A percentile compares a stretch with the other conserved stretches of the same genome.
These are phyloP conservation scores for Rhopalosiphum nymphaeae DNA, from an alignment of 2,888 invertebrate species.

Conservation along the genomic window DNA sequence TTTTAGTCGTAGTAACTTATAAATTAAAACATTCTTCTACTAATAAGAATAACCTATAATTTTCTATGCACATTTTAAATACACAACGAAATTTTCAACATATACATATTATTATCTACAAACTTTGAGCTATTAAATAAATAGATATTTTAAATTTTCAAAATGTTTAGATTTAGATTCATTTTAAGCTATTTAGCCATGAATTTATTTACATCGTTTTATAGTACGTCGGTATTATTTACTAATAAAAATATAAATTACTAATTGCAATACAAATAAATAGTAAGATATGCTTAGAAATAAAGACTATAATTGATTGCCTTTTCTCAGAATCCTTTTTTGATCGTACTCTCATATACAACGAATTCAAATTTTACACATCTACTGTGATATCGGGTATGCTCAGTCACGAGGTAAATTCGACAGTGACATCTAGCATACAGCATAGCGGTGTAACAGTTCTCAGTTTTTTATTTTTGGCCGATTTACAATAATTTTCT, in stretches of 20 bases:
- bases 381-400: background rate
- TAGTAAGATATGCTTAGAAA: background rate
- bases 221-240: background rate
- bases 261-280: background rate
- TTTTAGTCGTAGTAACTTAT: background rate
- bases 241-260: no score
- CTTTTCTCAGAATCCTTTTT: background rate
- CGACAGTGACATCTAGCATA: background rate
- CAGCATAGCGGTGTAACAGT: background rate
- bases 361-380: background rate
- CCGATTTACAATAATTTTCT: background rate
- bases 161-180: background rate
- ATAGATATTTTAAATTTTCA: background rate
- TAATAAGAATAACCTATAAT: no score
- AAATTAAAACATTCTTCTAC: background rate
- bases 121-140: no score
- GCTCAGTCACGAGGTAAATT: background rate
- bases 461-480: background rate
- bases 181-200: no score
- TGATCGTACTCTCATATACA: background rate
- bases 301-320: background rate
- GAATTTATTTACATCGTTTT: background rate
- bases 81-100: no score
- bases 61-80: no score
- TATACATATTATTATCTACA: no score